Evolutionary conservation across 2,888 invertebrate genomes (phyloP), one percentile per base, ranked within the genome.

Genomic region (Philereme vetulata): DNA sequence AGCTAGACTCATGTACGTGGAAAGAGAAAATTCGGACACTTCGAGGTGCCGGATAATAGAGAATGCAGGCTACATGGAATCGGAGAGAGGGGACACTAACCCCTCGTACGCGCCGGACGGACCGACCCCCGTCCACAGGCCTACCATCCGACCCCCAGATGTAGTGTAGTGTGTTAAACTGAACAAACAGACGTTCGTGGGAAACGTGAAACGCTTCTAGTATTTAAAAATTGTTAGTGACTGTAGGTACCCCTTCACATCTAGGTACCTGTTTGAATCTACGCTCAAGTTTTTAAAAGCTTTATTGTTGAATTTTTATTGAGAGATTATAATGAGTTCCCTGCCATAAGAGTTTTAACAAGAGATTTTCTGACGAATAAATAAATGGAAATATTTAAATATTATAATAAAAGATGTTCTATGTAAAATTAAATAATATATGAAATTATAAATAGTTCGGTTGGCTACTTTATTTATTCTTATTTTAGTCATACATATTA

Each of bases 121-220:
- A 1, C 90, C 88, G 49, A 88, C 91, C 40, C 91, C 91, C 5
- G 89, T 91, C 60, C 91, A 91, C 78, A 72, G 84, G 66, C 72
- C 88, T 32, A 55, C 62, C 46, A 65, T 48, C 60, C 68, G 56
- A 59, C 44, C 66, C 66, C 76, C 81, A 10, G 88, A 88, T 58
- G 68, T 77, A 79, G 88, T 89, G 77, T 90, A 88, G 85, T 87
- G 82, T 68, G 71, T 53, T 72, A 63, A 4, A 62, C 73, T 74
- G 72, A 74, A 76, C 62, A 67, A 74, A 71, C 70, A 80, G 78
- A 90, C 86, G 85, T 87, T 86, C 75, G 85, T 84, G 91, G 92
- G 90, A 89, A 91, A 90, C 85, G 84, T 85, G 81, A 90, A 90
- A 89, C 92, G 91, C 92, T 92, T 91, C 80, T 92, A 92, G 90